phyloP scores from a whole-genome alignment of 2,113 vertebrate genomes.

The Heptranchias perlo region DNA sequence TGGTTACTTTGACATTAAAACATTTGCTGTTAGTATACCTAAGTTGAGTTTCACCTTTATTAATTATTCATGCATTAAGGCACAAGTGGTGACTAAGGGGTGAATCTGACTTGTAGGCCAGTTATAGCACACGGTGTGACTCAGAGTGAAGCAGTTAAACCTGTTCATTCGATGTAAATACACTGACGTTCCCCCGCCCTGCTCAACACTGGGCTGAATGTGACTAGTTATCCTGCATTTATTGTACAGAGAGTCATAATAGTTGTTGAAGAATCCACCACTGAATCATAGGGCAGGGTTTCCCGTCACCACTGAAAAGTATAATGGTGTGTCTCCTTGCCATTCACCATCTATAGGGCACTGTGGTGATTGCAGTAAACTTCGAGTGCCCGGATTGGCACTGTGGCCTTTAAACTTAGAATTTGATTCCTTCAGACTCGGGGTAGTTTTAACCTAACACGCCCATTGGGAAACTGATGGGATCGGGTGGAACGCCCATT shows the following conservation, averaged over 20 bases:
- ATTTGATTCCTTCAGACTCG: background rate
- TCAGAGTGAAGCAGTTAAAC: background rate
- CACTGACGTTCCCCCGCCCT: background rate
- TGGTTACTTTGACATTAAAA: background rate
- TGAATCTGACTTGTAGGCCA: background rate
- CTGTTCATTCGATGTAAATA: background rate
- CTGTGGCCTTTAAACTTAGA: background rate
- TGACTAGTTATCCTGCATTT: background rate
- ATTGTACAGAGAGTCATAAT: background rate
- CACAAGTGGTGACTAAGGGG: background rate
- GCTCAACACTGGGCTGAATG: too few species aligned
- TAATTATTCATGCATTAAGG: background rate
- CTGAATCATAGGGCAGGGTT: background rate
- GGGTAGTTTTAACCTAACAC: background rate
- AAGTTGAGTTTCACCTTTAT: background rate
- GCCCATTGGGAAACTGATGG: background rate
- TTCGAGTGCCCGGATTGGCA: background rate
- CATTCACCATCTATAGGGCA: background rate
- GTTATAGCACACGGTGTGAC: background rate
- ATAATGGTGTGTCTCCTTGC: too few species aligned
- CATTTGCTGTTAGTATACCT: background rate
- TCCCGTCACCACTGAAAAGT: background rate
- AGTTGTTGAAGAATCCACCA: background rate
- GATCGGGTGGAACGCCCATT: background rate
- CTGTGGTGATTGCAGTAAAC: background rate